These are phyloP conservation scores for Dromococcyx pavoninus DNA, from an alignment of 2,797 vertebrate species.

Conservation along the genomic window DNA sequence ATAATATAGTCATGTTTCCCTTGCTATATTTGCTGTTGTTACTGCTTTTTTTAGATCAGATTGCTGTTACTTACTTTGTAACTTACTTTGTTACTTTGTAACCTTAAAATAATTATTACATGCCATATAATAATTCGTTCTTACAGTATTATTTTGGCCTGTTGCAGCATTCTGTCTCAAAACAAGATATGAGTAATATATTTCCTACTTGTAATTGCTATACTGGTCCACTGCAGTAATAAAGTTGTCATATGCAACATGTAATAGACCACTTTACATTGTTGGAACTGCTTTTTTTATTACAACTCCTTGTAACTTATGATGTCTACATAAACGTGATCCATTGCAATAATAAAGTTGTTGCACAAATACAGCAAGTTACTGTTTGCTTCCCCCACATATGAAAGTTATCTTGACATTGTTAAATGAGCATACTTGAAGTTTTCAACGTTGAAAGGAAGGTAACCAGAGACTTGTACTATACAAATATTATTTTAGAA, in stretches of 20 bases:
- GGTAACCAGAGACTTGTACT: not conserved
- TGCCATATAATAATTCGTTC: slow-evolving; percentile 3
- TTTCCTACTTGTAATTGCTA: slow-evolving; percentile 19
- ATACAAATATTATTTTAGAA: not conserved
- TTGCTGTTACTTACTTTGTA: not conserved
- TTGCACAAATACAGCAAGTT: not conserved
- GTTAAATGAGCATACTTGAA: not conserved
- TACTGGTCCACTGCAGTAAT: not conserved
- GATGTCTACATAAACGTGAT: slow-evolving; percentile 40
- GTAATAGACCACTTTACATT: not conserved
- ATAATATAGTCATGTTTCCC: not conserved
- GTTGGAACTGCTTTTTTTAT: slow-evolving; percentile 27
- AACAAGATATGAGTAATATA: slow-evolving; percentile 10
- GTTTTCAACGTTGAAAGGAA: slow-evolving; percentile 1
- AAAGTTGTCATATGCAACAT: slow-evolving; percentile 20
- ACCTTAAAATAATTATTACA: slow-evolving; percentile 22
- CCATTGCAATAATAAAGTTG: slow-evolving; percentile 29
- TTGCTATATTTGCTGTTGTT: slow-evolving; percentile 23
- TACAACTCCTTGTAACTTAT: slow-evolving; percentile 19
- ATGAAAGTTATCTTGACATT: slow-evolving; percentile 20
- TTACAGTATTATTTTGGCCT: not conserved
- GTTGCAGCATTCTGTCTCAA: slow-evolving; percentile 32
- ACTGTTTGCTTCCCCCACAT: not conserved
- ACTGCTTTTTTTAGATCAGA: not conserved
- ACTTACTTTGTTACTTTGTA: slow-evolving; percentile 19